phyloP scores from a whole-genome alignment of 2,797 vertebrate genomes.

The Hydrophis major region DNA sequence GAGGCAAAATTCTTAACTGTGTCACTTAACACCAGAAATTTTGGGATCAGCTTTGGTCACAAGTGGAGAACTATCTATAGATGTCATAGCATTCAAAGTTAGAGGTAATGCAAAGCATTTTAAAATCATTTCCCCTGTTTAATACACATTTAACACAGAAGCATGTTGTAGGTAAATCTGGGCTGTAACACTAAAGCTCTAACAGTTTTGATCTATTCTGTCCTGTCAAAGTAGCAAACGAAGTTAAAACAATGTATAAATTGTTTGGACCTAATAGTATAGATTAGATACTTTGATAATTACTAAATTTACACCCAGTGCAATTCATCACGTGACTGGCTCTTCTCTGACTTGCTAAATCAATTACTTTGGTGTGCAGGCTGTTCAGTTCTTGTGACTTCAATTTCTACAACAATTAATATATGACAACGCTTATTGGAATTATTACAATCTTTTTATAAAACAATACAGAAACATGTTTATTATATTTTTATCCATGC shows the following conservation, averaged over 20 bases:
- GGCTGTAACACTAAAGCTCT: background rate
- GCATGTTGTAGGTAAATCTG: background rate
- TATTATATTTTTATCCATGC: background rate
- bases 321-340: background rate
- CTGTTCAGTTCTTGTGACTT: background rate
- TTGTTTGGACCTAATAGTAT: background rate
- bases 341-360: background rate
- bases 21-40: background rate
- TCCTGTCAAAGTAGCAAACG: background rate
- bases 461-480: background rate
- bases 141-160: background rate
- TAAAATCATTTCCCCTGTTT: background rate
- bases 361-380: background rate
- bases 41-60: background rate
- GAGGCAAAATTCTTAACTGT: background rate
- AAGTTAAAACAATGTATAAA: background rate
- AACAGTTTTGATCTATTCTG: background rate
- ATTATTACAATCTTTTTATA: background rate
- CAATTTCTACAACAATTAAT: background rate
- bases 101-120: background rate
- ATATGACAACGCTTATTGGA: background rate
- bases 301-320: background rate
- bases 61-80: background rate
- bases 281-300: background rate
- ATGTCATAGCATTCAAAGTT: background rate